These are phyloP conservation scores for Micromesistius poutassou DNA, from an alignment of 2,797 vertebrate genomes.

Conservation along the genomic window DNA sequence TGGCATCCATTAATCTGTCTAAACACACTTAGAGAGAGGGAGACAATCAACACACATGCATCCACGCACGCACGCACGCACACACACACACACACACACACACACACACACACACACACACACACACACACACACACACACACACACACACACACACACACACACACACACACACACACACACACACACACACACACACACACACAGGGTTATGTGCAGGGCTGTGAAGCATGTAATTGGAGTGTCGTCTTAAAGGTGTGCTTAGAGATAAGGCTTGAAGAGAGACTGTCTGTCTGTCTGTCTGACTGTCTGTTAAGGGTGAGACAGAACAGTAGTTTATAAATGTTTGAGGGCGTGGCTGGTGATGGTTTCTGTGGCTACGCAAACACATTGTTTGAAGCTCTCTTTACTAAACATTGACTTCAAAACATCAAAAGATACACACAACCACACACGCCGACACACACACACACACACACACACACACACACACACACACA, in stretches of 20 bases:
- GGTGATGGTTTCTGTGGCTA: background rate
- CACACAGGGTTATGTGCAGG: background rate
- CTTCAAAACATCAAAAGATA: background rate
- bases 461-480: slow-evolving; percentile 18
- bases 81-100: background rate
- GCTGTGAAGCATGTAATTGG: background rate
- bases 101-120: background rate
- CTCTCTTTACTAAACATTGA: slow-evolving; percentile 3
- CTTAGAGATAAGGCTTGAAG: slow-evolving; percentile 1
- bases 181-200: background rate
- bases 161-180: background rate
- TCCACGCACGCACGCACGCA: too few relatives aligned
- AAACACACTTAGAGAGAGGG: slow-evolving; percentile 1
- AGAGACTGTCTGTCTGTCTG: background rate
- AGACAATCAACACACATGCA: slow-evolving; percentile 1
- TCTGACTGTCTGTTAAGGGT: background rate
- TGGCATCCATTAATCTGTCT: background rate
- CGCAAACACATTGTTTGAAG: background rate
- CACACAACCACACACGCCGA: slow-evolving; percentile 9
- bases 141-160: too few relatives aligned
- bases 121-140: background rate
- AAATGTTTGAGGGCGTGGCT: background rate
- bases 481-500: slow-evolving; percentile 17
- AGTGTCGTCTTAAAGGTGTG: background rate
- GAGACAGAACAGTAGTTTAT: background rate